Evolutionary conservation across 1,140 invertebrate species (phyloP).

Genomic region (Scaptodrosophila lebanonensis): DNA sequence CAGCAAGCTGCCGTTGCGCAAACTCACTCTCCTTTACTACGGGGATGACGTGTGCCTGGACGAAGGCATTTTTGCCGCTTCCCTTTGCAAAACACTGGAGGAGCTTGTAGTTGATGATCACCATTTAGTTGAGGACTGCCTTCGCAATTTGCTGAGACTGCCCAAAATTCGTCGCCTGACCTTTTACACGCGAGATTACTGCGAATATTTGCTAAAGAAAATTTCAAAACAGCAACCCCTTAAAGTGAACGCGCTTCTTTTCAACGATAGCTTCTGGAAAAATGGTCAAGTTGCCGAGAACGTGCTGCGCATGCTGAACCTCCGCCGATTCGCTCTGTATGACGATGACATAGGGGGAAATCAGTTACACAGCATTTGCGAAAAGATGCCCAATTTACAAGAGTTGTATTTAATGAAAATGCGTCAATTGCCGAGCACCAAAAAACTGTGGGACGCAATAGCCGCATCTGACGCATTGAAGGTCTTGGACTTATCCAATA

Average conservation of each 20-base stretch:
- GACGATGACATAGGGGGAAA: constrained; percentile 47
- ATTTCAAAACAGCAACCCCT: constrained; percentile 16
- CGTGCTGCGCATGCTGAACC: constrained; percentile 28
- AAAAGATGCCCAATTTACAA: constrained; percentile 20
- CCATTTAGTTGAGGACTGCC: constrained; percentile 33
- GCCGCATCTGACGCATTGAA: constrained; percentile 2
- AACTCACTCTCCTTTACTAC: constrained; percentile 43
- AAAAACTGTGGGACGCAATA: constrained; percentile 33
- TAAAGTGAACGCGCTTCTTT: constrained; percentile 31
- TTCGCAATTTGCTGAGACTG: constrained; percentile 27
- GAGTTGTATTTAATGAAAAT: constrained; percentile 46
- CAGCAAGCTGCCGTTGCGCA: constrained; percentile 32
- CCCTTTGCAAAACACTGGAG: constrained; percentile 32
- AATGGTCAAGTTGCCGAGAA: constrained; percentile 10
- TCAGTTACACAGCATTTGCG: constrained; percentile 20
- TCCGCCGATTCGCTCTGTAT: constrained; percentile 30
- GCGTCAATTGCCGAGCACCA: constrained; percentile 30
- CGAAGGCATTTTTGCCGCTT: neutral
- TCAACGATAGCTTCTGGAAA: constrained; percentile 49
- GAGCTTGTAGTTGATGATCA: constrained; percentile 52
- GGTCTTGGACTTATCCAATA: constrained; percentile 31
- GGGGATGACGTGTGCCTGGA: constrained; percentile 34
- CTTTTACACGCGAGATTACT: constrained; percentile 50
- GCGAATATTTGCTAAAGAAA: constrained; percentile 17
- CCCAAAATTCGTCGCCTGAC: constrained; percentile 22